Conservation (phyloP, 2,113 vertebrate species). For the zebrafish (Danio rerio) region GRCz12tu NC_133179.1:10733501-10734000, state of each 20-base stretch:
- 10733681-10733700: neutral
- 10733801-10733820: slow-evolving; percentile 49
- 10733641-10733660: too few species aligned
- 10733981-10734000: neutral
- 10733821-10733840: slow-evolving; percentile 59
- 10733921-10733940: neutral
- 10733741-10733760: slow-evolving; percentile 26
- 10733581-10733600: too few species aligned
- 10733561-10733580: too few species aligned
- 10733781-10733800: slow-evolving; percentile 10
- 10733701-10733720: neutral
- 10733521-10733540: too few species aligned
- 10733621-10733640: too few species aligned
- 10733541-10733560: too few species aligned
- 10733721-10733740: slow-evolving; percentile 38
- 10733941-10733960: neutral
- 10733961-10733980: neutral
- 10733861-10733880: slow-evolving; percentile 54
- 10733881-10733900: slow-evolving; percentile 2
- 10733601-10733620: too few species aligned
- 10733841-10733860: slow-evolving; percentile 55
- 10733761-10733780: slow-evolving; percentile 43
- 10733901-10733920: slow-evolving; percentile 27
- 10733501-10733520: too few species aligned
- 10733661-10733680: too few species aligned